Percentiles rank a stretch among this genome's conserved stretches.
Evolutionary conservation across 1,140 invertebrate genomes (phyloP).

Genomic region (Atta colombica): DNA sequence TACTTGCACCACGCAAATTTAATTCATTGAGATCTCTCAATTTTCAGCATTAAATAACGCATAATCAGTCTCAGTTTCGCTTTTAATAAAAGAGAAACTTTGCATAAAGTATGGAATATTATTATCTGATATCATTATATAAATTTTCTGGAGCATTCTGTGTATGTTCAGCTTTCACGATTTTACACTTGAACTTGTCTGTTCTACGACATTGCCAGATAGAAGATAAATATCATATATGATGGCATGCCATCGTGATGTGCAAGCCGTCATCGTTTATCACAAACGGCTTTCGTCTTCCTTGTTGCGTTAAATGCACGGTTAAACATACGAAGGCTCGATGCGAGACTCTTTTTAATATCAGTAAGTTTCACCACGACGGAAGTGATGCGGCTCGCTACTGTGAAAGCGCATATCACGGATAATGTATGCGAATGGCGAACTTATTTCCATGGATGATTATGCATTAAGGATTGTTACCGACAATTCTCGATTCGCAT

Average conservation of each 20-base stretch:
- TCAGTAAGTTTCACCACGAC: conserved; percentile 47
- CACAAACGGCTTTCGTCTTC: neutral
- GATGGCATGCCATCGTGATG: neutral
- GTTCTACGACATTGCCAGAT: neutral
- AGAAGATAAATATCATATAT: conserved; percentile 40
- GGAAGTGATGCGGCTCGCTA: conserved; percentile 50
- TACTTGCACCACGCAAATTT: neutral
- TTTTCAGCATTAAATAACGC: neutral
- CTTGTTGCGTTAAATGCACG: conserved; percentile 23
- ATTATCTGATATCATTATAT: conserved; percentile 10
- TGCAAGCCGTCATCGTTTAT: conserved; percentile 6
- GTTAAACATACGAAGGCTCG: neutral
- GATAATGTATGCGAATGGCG: conserved; percentile 22
- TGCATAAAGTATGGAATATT: conserved; percentile 7
- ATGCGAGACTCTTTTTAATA: conserved; percentile 32
- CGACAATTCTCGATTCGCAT: conserved; percentile 5
- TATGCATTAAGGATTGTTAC: conserved; percentile 24
- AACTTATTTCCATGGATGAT: conserved; percentile 46
- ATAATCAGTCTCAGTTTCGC: conserved; percentile 6
- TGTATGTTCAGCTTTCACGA: conserved; percentile 11
- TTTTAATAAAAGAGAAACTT: conserved; percentile 24
- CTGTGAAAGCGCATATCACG: conserved; percentile 45
- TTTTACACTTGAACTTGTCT: conserved; percentile 34
- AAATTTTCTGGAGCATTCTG: conserved; percentile 26
- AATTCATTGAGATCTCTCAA: neutral